Base-by-base conservation (phyloP, 1,140 invertebrate genomes). In the Aleiodes sp. region DNA sequence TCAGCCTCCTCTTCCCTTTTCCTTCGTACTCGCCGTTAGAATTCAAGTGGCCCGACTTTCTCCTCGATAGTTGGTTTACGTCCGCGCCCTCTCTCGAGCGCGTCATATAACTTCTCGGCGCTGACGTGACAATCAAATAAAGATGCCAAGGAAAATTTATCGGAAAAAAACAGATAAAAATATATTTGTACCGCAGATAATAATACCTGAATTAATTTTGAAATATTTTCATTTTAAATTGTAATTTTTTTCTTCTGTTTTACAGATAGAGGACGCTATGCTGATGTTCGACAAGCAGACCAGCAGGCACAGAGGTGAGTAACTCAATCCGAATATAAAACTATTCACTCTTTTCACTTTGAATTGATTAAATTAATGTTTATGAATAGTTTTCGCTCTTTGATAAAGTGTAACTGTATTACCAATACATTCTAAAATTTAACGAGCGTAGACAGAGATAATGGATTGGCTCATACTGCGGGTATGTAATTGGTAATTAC, bases 221-320 rank as follows among this genome's bases (percentile, higher is more conserved):
- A 21, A 24, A 52, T 52, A 24, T 52, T 52, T 52, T 26, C 10
- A 52, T 52, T 26, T 43, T n/a, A n/a, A n/a, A n/a, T n/a, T n/a
- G n/a, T n/a, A n/a, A n/a, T n/a, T 7, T 37, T 66, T 82, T 78
- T 87, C 82, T 72, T 82, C 85, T 81, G 88, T 86, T 85, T 96
- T 97, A 66, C 93, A 99, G 97, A 98, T 99, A 86, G 98, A 99
- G 89, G 98, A 99, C 87, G 97, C 97, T 72, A 99, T 99, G 97
- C 91, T 99, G 81, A 99, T 99, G 98, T 99, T 99, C 88, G 98
- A 99, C 89, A 99, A 99, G 91, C 96, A 98, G 86, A 99, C 98
- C 79, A 99, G 99, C 90, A 94, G 98, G 89, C 98, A 99, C 90
- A 95, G 98, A 96, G 98, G 98, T 99, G 89, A 95, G 94, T 90